A percentile compares a stretch with the other conserved stretches of the same genome.
Evolutionary conservation across 1,140 invertebrate species (phyloP).

Genomic region (Drosophila chauvacae): DNA sequence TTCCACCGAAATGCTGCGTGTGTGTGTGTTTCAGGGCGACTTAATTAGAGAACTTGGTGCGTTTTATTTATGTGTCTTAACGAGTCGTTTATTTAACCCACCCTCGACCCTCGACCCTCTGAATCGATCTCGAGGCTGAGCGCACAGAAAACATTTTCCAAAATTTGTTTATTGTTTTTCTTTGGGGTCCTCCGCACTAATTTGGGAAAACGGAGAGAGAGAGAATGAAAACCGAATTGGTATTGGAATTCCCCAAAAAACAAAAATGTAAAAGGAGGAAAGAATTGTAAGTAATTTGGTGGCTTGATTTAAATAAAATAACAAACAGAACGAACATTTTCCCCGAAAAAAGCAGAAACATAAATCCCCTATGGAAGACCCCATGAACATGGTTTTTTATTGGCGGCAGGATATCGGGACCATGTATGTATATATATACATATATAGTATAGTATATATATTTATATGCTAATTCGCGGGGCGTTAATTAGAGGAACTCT

Average conservation of each 20-base stretch:
- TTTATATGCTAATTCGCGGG: slow-evolving; percentile 68
- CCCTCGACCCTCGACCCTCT: slow-evolving; percentile 43
- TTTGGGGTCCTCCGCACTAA: slow-evolving; percentile 44
- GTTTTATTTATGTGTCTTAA: slow-evolving; percentile 81
- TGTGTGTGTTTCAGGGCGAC: slow-evolving; percentile 48
- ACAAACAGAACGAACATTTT: slow-evolving; percentile 29
- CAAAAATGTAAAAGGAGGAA: slow-evolving; percentile 45
- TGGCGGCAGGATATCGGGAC: slow-evolving; percentile 61
- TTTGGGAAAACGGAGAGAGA: slow-evolving; percentile 52
- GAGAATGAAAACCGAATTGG: slow-evolving; percentile 37
- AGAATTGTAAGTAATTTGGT: slow-evolving; percentile 70
- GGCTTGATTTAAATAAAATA: slow-evolving; percentile 78
- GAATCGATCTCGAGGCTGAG: slow-evolving; percentile 51
- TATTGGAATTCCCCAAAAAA: slow-evolving; percentile 11
- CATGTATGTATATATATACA: slow-evolving; percentile 19
- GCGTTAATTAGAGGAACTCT: slow-evolving; percentile 61
- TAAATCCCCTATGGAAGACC: slow-evolving; percentile 52
- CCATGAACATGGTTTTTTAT: slow-evolving; percentile 76
- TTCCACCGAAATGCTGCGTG: slow-evolving; percentile 3
- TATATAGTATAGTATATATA: slow-evolving; percentile 42
- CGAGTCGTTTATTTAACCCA: slow-evolving; percentile 79
- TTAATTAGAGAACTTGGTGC: slow-evolving; percentile 79
- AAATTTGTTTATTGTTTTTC: slow-evolving; percentile 81
- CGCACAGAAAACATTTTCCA: slow-evolving; percentile 61
- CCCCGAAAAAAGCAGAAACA: slow-evolving; percentile 58